Conservation (phyloP, 2,113 vertebrate genomes). For the Connochaetes taurinus region DNA sequence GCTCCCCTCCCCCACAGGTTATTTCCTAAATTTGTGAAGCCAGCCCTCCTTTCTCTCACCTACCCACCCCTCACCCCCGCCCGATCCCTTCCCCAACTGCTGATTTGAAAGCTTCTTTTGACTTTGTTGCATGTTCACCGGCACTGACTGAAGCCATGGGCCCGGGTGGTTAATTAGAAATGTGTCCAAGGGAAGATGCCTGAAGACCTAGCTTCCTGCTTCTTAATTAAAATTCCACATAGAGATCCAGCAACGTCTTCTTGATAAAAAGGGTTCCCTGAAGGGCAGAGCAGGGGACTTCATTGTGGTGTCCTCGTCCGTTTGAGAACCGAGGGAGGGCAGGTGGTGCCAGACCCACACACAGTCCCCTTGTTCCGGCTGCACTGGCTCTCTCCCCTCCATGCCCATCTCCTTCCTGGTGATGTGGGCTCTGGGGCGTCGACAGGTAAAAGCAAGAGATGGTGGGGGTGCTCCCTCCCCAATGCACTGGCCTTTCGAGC, state of each 20-base stretch:
- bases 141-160: neutral
- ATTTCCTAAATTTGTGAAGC: neutral
- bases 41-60: neutral
- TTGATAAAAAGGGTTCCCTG: neutral
- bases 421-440: neutral
- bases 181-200: neutral
- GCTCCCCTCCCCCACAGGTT: neutral
- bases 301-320: rapidly evolving
- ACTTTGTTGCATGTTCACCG: neutral
- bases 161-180: neutral
- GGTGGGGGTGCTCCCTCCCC: neutral
- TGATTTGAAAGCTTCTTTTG: neutral
- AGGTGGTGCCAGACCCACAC: neutral
- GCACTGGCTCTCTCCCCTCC: too few relatives aligned
- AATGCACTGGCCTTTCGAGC: neutral
- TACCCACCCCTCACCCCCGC: rapidly evolving
- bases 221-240: neutral
- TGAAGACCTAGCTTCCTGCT: neutral
- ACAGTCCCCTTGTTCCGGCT: rapidly evolving
- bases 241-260: neutral
- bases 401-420: too few relatives aligned
- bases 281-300: neutral
- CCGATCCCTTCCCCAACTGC: neutral
- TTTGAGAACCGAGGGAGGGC: rapidly evolving
- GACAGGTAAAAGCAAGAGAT: too few relatives aligned